Evolutionary conservation across 2,797 vertebrate species (phyloP).

Genomic region (Lepidocolaptes lacrymiger): DNA sequence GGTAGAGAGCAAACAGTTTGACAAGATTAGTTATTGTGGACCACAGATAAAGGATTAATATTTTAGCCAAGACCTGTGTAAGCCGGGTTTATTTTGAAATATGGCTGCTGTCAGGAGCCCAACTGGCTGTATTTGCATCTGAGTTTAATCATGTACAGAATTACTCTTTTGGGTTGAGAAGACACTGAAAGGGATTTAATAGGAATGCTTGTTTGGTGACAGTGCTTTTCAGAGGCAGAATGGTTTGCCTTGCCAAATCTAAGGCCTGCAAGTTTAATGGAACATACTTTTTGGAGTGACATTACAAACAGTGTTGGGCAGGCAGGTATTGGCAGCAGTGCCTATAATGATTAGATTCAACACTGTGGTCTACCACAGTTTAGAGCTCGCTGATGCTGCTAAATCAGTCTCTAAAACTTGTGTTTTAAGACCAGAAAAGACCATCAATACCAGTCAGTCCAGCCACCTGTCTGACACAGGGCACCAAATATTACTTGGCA

Average conservation of each 20-base stretch:
- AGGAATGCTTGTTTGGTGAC: constrained; percentile 58
- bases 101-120: constrained; percentile 60
- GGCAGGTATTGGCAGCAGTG: background rate
- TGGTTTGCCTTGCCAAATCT: constrained; percentile 38
- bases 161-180: constrained; percentile 54
- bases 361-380: background rate
- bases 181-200: constrained; percentile 34
- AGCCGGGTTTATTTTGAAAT: constrained; percentile 69
- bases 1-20: constrained; percentile 58
- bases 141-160: constrained; percentile 65
- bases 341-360: constrained; percentile 16
- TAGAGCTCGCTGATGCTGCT: background rate
- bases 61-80: constrained; percentile 65
- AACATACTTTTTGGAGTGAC: constrained; percentile 42
- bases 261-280: constrained; percentile 21
- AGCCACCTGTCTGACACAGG: background rate
- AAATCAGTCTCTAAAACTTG: background rate
- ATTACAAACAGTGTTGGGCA: constrained; percentile 4
- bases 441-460: background rate
- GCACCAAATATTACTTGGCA: background rate
- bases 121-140: constrained; percentile 64
- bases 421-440: constrained; percentile 33
- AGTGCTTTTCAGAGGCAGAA: constrained; percentile 34
- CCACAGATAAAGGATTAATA: constrained; percentile 66
- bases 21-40: constrained; percentile 64